Evolutionary conservation across 2,888 invertebrate genomes (phyloP).

Genomic region (Lamellibrachia columna): DNA sequence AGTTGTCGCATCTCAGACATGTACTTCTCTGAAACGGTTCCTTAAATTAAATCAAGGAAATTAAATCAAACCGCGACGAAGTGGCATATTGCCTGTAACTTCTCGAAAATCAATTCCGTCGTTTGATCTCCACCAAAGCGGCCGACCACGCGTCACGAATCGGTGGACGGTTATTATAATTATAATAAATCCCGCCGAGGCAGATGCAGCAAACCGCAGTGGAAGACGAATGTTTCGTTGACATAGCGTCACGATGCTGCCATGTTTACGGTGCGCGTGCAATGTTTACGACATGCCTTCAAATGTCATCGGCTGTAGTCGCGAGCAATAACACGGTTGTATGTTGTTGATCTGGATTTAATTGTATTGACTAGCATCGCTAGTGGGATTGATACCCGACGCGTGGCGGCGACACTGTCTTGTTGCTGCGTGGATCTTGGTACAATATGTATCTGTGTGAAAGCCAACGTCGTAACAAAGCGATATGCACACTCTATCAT

Average conservation of each 20-base stretch:
- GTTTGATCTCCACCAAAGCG: conserved; percentile 1
- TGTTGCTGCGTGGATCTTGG: no score
- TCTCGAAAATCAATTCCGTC: background rate
- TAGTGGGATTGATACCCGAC: no score
- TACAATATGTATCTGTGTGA: no score
- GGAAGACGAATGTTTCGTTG: background rate
- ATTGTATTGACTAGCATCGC: no score
- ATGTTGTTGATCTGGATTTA: no score
- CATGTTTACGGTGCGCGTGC: background rate
- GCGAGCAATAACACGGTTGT: no score
- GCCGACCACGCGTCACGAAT: background rate
- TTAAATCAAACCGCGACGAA: background rate
- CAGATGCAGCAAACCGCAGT: background rate
- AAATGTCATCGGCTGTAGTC: background rate
- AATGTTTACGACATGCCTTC: background rate
- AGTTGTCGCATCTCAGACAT: background rate
- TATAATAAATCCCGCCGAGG: background rate
- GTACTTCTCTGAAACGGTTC: background rate
- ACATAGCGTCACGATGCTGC: background rate
- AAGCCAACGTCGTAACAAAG: no score
- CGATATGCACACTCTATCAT: no score
- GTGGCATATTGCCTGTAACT: background rate
- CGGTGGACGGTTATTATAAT: no score
- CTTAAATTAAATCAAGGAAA: background rate
- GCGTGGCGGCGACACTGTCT: no score